phyloP scores from a whole-genome alignment of 2,797 vertebrate species.

The Bovichtus variegatus region DNA sequence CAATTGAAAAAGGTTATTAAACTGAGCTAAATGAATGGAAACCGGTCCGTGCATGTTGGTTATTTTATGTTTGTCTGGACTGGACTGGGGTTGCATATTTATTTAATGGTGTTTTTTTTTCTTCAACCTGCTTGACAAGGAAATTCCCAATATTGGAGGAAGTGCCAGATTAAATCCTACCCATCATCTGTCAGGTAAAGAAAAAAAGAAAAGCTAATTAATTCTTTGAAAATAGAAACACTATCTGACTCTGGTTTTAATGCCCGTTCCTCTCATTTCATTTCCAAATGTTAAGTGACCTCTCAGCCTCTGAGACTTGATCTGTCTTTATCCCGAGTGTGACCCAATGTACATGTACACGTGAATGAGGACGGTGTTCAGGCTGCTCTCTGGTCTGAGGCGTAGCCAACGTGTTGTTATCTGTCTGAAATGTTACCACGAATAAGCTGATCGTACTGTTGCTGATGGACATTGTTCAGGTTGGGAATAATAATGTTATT shows the following conservation, averaged over 20 bases:
- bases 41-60: constrained; percentile 2
- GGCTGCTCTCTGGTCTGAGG: constrained; percentile 38
- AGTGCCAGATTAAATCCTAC: neutral
- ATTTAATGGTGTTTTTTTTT: neutral
- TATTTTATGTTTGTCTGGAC: neutral
- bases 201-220: constrained; percentile 5
- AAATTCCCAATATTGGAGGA: neutral
- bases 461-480: constrained; percentile 77
- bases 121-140: constrained; percentile 1
- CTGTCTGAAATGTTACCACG: constrained; percentile 62
- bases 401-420: constrained; percentile 39
- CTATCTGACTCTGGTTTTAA: constrained; percentile 21
- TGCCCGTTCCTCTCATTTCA: constrained; percentile 33
- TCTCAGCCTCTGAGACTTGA: constrained; percentile 47
- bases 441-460: constrained; percentile 73
- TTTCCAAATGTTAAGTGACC: constrained; percentile 50
- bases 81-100: neutral
- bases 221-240: constrained; percentile 21
- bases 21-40: constrained; percentile 1
- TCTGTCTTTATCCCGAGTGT: constrained; percentile 25
- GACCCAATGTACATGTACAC: no score
- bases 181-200: constrained; percentile 12
- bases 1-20: neutral
- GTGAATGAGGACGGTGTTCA: no score
- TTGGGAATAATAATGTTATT: constrained; percentile 87